A percentile compares a stretch with the other conserved stretches of the same genome.
These are phyloP conservation scores for Oscheius sp. DNA, from an alignment of 2,888 invertebrate genomes.

Conservation along the genomic window DNA sequence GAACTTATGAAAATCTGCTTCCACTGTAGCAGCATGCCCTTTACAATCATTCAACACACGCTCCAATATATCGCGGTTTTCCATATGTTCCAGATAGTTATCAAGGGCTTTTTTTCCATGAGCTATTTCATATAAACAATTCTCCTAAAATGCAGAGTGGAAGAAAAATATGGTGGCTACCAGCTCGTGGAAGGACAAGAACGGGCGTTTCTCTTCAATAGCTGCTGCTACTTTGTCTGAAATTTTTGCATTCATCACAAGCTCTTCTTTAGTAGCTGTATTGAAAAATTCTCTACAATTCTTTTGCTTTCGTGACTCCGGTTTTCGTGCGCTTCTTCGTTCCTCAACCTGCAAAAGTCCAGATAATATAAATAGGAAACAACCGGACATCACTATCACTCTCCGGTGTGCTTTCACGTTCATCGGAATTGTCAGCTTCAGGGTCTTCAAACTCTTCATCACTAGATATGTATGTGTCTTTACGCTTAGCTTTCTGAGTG, in stretches of 20 bases:
- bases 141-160: not conserved
- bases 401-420: constrained; percentile 46
- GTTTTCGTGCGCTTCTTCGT: constrained; percentile 19
- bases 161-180: constrained; percentile 26
- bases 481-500: constrained; percentile 33
- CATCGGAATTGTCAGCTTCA: constrained; percentile 38
- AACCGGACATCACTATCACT: constrained; percentile 49
- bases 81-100: constrained; percentile 58
- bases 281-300: constrained; percentile 54
- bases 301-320: constrained; percentile 40
- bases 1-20: constrained; percentile 45
- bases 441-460: constrained; percentile 42
- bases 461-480: constrained; percentile 36
- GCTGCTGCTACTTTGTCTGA: constrained; percentile 54
- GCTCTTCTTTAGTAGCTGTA: constrained; percentile 39
- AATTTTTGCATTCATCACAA: constrained; percentile 50
- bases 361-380: not conserved
- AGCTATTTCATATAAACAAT: constrained; percentile 29
- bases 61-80: constrained; percentile 65
- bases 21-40: constrained; percentile 50
- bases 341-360: constrained; percentile 44
- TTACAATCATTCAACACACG: constrained; percentile 65
- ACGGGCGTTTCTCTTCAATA: constrained; percentile 48
- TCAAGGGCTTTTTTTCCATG: constrained; percentile 56
- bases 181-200: constrained; percentile 41